Conservation (phyloP, 2,113 vertebrate species). For the Grammomys surdaster region DNA sequence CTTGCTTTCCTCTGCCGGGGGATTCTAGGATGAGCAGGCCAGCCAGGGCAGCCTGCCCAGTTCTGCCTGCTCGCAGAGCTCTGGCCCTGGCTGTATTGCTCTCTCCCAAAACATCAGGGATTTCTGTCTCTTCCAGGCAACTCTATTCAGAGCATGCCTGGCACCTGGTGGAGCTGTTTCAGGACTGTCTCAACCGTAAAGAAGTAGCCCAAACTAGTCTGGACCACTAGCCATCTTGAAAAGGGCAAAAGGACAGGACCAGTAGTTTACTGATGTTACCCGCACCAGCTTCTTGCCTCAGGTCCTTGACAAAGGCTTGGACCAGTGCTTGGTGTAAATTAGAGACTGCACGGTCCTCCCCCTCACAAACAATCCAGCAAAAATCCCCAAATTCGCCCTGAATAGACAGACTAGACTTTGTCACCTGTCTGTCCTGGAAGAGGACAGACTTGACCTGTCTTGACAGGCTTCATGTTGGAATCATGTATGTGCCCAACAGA, state of each 20-base stretch:
- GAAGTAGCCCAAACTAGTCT: not conserved
- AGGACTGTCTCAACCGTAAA: not conserved
- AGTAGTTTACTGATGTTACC: not conserved
- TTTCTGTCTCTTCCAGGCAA: not conserved
- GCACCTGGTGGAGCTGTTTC: not conserved
- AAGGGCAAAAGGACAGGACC: not conserved
- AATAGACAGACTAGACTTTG: not conserved
- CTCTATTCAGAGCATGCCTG: slow-evolving; percentile 2
- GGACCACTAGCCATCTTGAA: not conserved
- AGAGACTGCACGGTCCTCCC: not conserved
- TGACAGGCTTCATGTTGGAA: not conserved
- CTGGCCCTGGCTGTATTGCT: not conserved
- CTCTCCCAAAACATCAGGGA: not conserved
- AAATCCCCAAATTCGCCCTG: not conserved
- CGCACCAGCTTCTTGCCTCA: not conserved
- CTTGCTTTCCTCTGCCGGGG: not conserved
- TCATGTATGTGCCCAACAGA: not conserved
- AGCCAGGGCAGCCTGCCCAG: not conserved
- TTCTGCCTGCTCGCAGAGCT: not conserved
- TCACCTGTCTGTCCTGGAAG: not conserved
- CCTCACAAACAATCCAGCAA: not conserved
- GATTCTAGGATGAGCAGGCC: not conserved
- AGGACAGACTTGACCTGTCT: not conserved
- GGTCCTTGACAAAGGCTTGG: not conserved
- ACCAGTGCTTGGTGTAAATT: not conserved